Evolutionary conservation across 2,888 invertebrate genomes (phyloP), one percentile per base, ranked within the genome.

Genomic region (Spilosoma lubricipeda): DNA sequence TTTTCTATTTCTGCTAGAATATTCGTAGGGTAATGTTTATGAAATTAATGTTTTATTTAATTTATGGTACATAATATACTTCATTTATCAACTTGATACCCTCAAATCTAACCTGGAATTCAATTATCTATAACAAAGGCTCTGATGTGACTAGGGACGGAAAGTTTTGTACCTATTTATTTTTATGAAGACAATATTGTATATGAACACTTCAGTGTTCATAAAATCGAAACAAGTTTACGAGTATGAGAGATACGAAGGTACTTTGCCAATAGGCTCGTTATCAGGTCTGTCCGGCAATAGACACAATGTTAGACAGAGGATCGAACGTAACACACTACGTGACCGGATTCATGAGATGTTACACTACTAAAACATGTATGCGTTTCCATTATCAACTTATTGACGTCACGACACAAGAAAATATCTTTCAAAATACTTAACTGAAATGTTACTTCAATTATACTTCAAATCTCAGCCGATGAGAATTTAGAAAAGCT

Each of bases 271-370:
- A 89, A 90, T 91, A 85, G 86, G 83, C 84, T 90, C 86, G 87
- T 88, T 89, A 90, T 88, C 87, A 87, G 86, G 86, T 85, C 86
- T 87, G 86, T 81, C 82, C 75, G 79, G 77, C 81, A 81, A 86
- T 84, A 82, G 85, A 82, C 83, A 83, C 82, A 80, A 88, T 87
- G 88, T 84, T 86, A 86, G 90, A 88, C 89, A 85, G 87, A 89
- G 90, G 89, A 90, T 89, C 89, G 90, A 86, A 90, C 89, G 89
- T 90, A 89, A 87, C 90, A 76, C 77, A 81, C 80, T 79, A 94
- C 94, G 94, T 94, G 94, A 93, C 91, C 83, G 79, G 92, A 82
- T 85, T 89, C 79, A 79, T 78, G 86, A 87, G 80, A 83, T 75
- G 78, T 67, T 76, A 27, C 75, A 67, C 30, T 74, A 79, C 77